phyloP scores from a whole-genome alignment of 2,888 invertebrate genomes.

The Drosophila pseudotakahashii region DNA sequence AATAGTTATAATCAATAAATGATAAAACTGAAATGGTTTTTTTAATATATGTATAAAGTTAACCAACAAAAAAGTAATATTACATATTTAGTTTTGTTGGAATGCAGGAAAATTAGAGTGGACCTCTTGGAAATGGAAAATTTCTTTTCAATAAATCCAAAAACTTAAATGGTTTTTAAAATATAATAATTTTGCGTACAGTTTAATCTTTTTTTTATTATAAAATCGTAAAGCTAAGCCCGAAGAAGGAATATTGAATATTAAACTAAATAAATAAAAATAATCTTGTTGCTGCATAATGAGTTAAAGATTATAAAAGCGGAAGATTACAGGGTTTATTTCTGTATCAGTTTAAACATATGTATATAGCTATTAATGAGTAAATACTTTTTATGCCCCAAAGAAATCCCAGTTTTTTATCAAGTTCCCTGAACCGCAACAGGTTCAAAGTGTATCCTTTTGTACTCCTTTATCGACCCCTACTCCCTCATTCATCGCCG shows the following conservation, averaged over 20 bases:
- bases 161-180: too few relatives aligned
- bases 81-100: too few relatives aligned
- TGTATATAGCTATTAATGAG: background rate
- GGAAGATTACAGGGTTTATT: background rate
- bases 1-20: background rate
- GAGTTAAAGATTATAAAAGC: background rate
- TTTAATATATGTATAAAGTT: too few relatives aligned
- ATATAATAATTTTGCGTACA: too few relatives aligned
- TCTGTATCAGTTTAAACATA: background rate
- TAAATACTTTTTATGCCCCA: background rate
- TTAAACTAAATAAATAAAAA: background rate
- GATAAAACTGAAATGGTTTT: too few relatives aligned
- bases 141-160: background rate
- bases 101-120: constrained; percentile 16
- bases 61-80: too few relatives aligned
- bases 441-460: constrained; percentile 12
- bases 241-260: too few relatives aligned
- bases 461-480: constrained; percentile 7
- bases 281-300: background rate
- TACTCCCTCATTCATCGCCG: background rate
- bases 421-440: constrained; percentile 16
- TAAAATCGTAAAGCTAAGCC: too few relatives aligned
- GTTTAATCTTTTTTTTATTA: too few relatives aligned
- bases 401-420: background rate
- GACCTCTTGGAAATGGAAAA: constrained; percentile 1